Conservation (phyloP, 2,888 invertebrate species). For the Drosophila recens region DNA sequence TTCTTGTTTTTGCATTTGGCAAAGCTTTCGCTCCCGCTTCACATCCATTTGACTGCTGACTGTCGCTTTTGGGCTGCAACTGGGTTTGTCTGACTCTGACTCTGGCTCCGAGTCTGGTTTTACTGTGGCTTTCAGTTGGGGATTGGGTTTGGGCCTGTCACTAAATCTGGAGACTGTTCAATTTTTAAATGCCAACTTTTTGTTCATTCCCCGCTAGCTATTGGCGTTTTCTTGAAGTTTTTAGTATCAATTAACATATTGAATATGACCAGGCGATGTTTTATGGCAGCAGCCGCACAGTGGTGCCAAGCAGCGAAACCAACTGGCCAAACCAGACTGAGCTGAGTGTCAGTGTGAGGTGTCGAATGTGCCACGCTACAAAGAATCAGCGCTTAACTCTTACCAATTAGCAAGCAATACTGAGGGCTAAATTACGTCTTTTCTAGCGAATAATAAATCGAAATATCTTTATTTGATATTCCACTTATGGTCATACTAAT, state of each 20-base stretch:
- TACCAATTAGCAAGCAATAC: conserved; percentile 59
- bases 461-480: conserved; percentile 42
- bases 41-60: conserved; percentile 22
- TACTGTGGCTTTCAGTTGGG: conserved; percentile 1
- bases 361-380: conserved; percentile 59
- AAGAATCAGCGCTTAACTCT: conserved; percentile 39
- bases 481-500: conserved; percentile 65
- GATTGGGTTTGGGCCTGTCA: conserved; percentile 19
- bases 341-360: conserved; percentile 34
- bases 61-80: conserved; percentile 24
- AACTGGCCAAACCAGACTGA: conserved; percentile 23
- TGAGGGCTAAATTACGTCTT: conserved; percentile 27
- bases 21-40: conserved; percentile 59
- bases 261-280: conserved; percentile 58
- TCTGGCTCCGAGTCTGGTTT: neutral
- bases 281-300: conserved; percentile 58
- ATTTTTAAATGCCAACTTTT: conserved; percentile 58
- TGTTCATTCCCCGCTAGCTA: conserved; percentile 18
- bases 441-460: conserved; percentile 52
- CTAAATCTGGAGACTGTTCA: conserved; percentile 41
- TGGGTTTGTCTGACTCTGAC: conserved; percentile 9
- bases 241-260: conserved; percentile 78
- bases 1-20: conserved; percentile 43
- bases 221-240: conserved; percentile 48
- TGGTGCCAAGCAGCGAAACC: conserved; percentile 39